A percentile compares a stretch with the other conserved stretches of the same genome.
Conservation (phyloP, 2,797 vertebrate species). For the Eptatretus atami region DNA sequence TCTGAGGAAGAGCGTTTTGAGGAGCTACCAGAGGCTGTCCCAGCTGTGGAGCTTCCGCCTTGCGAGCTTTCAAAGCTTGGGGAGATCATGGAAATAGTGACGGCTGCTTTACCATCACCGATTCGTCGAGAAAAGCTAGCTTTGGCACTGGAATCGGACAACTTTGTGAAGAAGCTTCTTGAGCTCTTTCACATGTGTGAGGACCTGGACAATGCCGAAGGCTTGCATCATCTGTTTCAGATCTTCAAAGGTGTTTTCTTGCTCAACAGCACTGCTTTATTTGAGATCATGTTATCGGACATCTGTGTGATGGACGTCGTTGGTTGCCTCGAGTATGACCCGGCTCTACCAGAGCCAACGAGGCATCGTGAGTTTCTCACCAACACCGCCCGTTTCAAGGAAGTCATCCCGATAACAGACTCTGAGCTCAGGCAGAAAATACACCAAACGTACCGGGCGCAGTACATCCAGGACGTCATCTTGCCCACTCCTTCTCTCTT, state of each 20-base stretch:
- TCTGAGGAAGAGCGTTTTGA: conserved; percentile 91
- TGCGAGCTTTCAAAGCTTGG: conserved; percentile 71
- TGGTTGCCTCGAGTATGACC: conserved; percentile 89
- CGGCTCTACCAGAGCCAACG: conserved; percentile 71
- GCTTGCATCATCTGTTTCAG: conserved; percentile 84
- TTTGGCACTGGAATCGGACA: conserved; percentile 66
- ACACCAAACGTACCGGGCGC: conserved; percentile 95
- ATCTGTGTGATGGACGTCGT: conserved; percentile 99
- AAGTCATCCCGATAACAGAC: conserved; percentile 97
- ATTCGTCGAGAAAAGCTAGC: conserved; percentile 87
- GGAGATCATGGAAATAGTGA: conserved; percentile 90
- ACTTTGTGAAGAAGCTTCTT: conserved; percentile 85
- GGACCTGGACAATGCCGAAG: conserved; percentile 72
- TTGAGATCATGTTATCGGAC: conserved; percentile 97
- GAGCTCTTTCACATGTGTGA: conserved; percentile 83
- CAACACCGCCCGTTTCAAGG: conserved; percentile 96
- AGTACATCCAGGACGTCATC: conserved; percentile 99
- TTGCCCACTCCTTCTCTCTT: conserved; percentile 89
- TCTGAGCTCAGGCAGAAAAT: conserved; percentile 97
- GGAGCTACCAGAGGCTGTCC: conserved; percentile 80
- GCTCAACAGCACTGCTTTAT: conserved; percentile 89
- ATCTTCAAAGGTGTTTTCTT: conserved; percentile 84
- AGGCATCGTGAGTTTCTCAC: conserved; percentile 86
- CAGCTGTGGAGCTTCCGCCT: conserved; percentile 60
- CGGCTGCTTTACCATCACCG: conserved; percentile 78